These are phyloP conservation scores for Formica selysi DNA, from an alignment of 1,140 invertebrate species.

Conservation along the genomic window DNA sequence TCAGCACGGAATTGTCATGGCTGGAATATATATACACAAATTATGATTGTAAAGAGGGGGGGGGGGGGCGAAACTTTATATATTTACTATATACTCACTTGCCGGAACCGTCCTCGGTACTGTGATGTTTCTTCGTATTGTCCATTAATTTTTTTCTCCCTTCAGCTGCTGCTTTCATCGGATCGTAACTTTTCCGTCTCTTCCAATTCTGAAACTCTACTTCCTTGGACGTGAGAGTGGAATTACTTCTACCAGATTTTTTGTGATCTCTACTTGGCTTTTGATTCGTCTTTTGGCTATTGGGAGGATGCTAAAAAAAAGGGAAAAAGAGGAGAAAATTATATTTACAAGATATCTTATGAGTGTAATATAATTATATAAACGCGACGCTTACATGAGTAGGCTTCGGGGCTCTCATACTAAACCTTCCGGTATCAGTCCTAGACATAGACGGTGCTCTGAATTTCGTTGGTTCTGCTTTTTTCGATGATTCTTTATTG, in stretches of 20 bases:
- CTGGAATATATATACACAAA: slow-evolving; percentile 71
- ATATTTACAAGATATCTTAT: slow-evolving; percentile 24
- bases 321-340: slow-evolving; percentile 24
- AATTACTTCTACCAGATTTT: slow-evolving; percentile 87
- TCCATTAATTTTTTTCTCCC: slow-evolving; percentile 88
- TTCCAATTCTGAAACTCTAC: slow-evolving; percentile 97
- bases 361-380: neutral
- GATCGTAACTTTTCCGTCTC: slow-evolving; percentile 95
- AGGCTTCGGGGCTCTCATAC: slow-evolving; percentile 86
- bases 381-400: slow-evolving; percentile 64
- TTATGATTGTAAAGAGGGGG: neutral
- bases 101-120: slow-evolving; percentile 73
- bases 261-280: slow-evolving; percentile 77
- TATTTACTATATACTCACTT: slow-evolving; percentile 62
- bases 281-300: slow-evolving; percentile 65
- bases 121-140: slow-evolving; percentile 82
- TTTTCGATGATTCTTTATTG: slow-evolving; percentile 75
- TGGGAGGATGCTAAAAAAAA: slow-evolving; percentile 60
- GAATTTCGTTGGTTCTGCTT: slow-evolving; percentile 77
- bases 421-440: slow-evolving; percentile 89
- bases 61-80: neutral
- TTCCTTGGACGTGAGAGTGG: slow-evolving; percentile 89
- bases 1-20: slow-evolving; percentile 84
- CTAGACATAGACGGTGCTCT: slow-evolving; percentile 86
- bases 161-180: slow-evolving; percentile 94